Evolutionary conservation across 2,888 invertebrate genomes (phyloP).

Genomic region (Esperia sulphurella): DNA sequence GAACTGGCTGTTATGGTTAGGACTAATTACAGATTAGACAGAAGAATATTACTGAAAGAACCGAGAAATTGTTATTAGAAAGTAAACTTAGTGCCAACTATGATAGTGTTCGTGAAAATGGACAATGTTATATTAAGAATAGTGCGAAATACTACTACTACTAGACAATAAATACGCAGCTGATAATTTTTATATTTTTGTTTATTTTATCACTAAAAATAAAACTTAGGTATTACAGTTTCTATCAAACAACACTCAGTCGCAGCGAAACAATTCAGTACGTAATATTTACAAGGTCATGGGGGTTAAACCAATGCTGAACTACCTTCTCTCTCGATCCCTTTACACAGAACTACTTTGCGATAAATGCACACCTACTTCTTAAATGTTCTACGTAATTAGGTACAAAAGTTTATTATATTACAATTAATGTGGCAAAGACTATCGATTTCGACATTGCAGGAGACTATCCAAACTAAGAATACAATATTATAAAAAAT

Average conservation of each 20-base stretch:
- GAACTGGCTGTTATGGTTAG: conserved; percentile 31
- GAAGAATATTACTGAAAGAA: conserved; percentile 40
- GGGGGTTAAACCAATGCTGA: conserved; percentile 22
- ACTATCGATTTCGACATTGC: conserved; percentile 30
- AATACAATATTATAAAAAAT: conserved; percentile 48
- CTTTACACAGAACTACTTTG: conserved; percentile 47
- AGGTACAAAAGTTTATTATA: conserved; percentile 25
- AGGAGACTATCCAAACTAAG: conserved; percentile 46
- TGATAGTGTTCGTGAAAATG: conserved; percentile 47
- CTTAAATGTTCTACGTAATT: conserved; percentile 14
- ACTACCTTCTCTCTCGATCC: conserved; percentile 23
- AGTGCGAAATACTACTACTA: conserved; percentile 51
- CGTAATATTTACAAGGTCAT: conserved; percentile 70
- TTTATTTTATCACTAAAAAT: conserved; percentile 78
- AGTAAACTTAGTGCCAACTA: conserved; percentile 44
- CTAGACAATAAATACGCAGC: conserved; percentile 55
- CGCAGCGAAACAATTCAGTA: conserved; percentile 71
- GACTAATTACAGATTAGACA: conserved; percentile 4
- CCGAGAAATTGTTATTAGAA: conserved; percentile 58
- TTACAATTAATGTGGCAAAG: conserved; percentile 26
- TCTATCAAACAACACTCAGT: conserved; percentile 76
- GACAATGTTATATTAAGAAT: conserved; percentile 45
- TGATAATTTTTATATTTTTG: conserved; percentile 59
- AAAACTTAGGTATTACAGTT: conserved; percentile 78
- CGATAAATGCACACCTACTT: conserved; percentile 62